Conservation (phyloP, 1,140 invertebrate species). For the Euglossa dilemma region DNA sequence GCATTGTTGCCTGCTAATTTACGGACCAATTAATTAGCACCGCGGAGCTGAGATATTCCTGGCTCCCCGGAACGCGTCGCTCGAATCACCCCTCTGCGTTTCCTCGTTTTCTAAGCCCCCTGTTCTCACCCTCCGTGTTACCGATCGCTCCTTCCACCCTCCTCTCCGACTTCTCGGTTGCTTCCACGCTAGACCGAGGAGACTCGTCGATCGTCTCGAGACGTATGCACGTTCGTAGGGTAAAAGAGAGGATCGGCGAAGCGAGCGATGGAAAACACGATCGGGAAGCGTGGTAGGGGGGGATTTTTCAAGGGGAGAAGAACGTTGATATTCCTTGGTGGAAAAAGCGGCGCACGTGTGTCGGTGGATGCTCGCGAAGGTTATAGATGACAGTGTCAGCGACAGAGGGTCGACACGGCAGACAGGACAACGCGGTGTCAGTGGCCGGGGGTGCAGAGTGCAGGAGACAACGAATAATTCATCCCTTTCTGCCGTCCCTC, state of each 20-base stretch:
- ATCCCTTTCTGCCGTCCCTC: constrained; percentile 66
- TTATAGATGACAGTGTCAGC: constrained; percentile 77
- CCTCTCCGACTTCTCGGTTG: background rate
- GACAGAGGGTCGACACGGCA: constrained; percentile 68
- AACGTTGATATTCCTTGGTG: constrained; percentile 10
- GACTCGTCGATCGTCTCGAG: background rate
- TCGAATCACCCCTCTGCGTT: background rate
- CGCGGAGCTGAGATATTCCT: constrained; percentile 63
- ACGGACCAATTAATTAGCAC: constrained; percentile 80
- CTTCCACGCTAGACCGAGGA: background rate
- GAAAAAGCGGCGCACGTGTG: background rate
- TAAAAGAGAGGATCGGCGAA: background rate
- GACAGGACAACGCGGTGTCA: constrained; percentile 72
- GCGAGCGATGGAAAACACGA: background rate
- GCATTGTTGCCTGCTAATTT: constrained; percentile 79
- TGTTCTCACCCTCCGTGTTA: background rate
- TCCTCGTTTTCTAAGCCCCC: background rate
- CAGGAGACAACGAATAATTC: constrained; percentile 80
- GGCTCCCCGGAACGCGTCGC: constrained; percentile 40
- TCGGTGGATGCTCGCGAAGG: constrained; percentile 49
- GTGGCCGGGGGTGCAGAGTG: constrained; percentile 74
- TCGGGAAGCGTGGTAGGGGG: too few species aligned
- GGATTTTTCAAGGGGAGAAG: background rate
- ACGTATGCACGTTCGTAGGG: background rate
- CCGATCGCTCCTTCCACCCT: too few species aligned